Evolutionary conservation across 1,140 invertebrate genomes (phyloP), one percentile per base, ranked within the genome.

Genomic region (Bombus soroeensis): DNA sequence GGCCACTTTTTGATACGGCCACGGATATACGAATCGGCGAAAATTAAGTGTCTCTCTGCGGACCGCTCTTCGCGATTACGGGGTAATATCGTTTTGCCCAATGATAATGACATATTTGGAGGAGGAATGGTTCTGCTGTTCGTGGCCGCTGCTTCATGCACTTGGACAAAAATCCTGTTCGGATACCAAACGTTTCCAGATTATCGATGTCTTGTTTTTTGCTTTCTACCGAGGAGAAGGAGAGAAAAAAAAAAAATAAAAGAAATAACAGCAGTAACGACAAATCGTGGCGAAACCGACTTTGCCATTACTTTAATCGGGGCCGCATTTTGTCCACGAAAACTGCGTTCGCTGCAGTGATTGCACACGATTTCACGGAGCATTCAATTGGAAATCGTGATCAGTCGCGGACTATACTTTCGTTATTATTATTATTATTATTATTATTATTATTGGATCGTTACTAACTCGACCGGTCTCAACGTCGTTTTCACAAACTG

Each of bases 51-150:
- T 73, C 83, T 73, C 75, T 37, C 15, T 18, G 32, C 15, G 6
- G 41, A 80, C 80, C 83, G 77, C 80, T 85, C 57, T 37, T 25
- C 53, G 53, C 76, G 77, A 85, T 85, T 85, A 85, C 53, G 77
- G 83, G 83, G 83, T 80, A 85, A 85, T 85, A 85, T 57, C 81
- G 77, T 80, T 85, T 85, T 73, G 83, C 53, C 77, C 53, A 77
- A 80, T 85, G 77, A 18, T 85, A 85, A 85, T 85, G 68, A 85
- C 80, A 85, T 28, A 80, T 72, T 73, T 43, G 22, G 15, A 43
- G 28, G 39, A 22, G 39, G 43, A 70, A 78, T 8, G 39, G 43
- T 22, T 9, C 25, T 13, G 10, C 9, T 13, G 53, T 71, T 18
- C 34, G 8, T 25, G 62, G 57, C 5, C 25, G 47, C 43, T 32